phyloP scores from a whole-genome alignment of 2,797 vertebrate genomes.

The Ctenosaura bakeri region DNA sequence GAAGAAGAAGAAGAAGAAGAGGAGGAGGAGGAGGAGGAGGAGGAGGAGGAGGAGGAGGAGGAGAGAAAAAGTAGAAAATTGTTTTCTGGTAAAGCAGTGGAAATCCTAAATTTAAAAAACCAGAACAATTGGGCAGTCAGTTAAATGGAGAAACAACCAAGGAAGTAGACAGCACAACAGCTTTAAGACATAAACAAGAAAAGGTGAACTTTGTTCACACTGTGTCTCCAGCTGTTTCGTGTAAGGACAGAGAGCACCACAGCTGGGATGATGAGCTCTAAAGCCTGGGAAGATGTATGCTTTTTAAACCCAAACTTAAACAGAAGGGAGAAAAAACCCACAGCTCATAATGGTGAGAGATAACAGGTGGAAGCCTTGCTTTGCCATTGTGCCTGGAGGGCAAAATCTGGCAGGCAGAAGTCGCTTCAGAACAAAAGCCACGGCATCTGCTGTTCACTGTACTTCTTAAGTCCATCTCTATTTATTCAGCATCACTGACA shows the following conservation, averaged over 20 bases:
- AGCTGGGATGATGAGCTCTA: constrained; percentile 78
- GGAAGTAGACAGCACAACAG: constrained; percentile 78
- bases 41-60: too few relatives aligned
- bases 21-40: too few relatives aligned
- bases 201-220: constrained; percentile 81
- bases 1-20: too few relatives aligned
- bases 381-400: constrained; percentile 69
- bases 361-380: constrained; percentile 78
- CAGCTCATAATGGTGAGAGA: constrained; percentile 69
- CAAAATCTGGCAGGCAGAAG: constrained; percentile 76
- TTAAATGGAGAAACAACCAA: constrained; percentile 82
- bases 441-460: constrained; percentile 75
- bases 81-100: constrained; percentile 51
- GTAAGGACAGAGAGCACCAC: constrained; percentile 75
- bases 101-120: constrained; percentile 70
- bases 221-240: constrained; percentile 82
- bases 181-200: constrained; percentile 81
- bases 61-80: background rate
- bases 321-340: constrained; percentile 57
- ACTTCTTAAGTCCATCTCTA: constrained; percentile 75
- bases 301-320: constrained; percentile 75
- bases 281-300: constrained; percentile 79
- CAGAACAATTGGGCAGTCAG: constrained; percentile 75
- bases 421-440: constrained; percentile 76
- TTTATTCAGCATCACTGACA: constrained; percentile 78